Evolutionary conservation across 2,113 vertebrate species (phyloP).

Genomic region (Osmerus mordax): DNA sequence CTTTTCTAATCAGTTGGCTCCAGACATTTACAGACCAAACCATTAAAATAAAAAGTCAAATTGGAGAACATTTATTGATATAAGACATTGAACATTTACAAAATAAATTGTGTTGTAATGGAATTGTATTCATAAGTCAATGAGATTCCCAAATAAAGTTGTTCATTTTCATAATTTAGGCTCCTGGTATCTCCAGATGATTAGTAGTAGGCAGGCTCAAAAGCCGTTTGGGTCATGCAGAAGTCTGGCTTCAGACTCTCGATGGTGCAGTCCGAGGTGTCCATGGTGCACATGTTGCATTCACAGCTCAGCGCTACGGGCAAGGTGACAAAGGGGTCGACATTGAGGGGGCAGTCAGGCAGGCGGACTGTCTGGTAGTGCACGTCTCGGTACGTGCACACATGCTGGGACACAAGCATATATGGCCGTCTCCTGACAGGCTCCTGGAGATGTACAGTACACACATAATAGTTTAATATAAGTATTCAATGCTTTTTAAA

Average conservation of each 20-base stretch:
- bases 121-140: too few relatives aligned
- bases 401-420: slow-evolving; percentile 65
- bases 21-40: too few relatives aligned
- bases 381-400: slow-evolving; percentile 75
- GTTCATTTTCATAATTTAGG: too few relatives aligned
- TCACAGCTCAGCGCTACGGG: slow-evolving; percentile 79
- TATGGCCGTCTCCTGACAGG: slow-evolving; percentile 62
- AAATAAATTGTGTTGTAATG: too few relatives aligned
- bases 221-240: slow-evolving; percentile 66
- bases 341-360: slow-evolving; percentile 67
- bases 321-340: slow-evolving; percentile 73
- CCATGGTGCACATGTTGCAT: slow-evolving; percentile 77
- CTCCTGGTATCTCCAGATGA: not conserved
- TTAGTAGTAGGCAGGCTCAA: slow-evolving; percentile 32
- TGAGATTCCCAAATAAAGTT: too few relatives aligned
- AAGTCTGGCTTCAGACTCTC: slow-evolving; percentile 76
- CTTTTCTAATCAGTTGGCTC: too few relatives aligned
- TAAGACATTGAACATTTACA: too few relatives aligned
- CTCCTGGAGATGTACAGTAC: slow-evolving; percentile 58
- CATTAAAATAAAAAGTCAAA: too few relatives aligned
- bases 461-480: too few relatives aligned
- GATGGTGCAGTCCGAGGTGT: slow-evolving; percentile 76
- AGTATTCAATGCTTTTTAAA: too few relatives aligned
- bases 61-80: too few relatives aligned
- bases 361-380: slow-evolving; percentile 73